Evolutionary conservation across 2,888 invertebrate species (phyloP), one percentile per base, ranked within the genome.

Genomic region (Andrena fulva): DNA sequence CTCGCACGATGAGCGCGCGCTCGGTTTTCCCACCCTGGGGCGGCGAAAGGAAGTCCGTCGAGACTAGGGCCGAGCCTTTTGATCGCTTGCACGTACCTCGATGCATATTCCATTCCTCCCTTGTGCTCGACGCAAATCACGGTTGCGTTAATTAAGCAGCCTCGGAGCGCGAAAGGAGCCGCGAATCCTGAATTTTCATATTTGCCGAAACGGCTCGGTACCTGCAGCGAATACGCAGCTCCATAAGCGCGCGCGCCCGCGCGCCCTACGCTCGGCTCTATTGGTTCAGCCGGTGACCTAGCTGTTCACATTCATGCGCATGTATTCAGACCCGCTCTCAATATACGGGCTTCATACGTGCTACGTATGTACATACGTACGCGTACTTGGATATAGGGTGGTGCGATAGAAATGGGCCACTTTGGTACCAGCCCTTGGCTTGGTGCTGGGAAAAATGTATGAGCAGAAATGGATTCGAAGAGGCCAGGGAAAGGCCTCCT

Each of bases 81-180:
- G 52, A 60, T 62, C 33, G 35, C 50, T 12, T 20, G 50, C 56
- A 35, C 48, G 12, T 7, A 24, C 24, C 29, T 27, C 8, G 12
- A 35, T 62, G 82, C 60, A 71, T 73, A 77, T 83, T 75, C 62
- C 70, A 62, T 63, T 59, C 31, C 50, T 24, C 56, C 59, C 56
- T 59, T 10, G 50, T 24, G 20, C 50, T 33, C 48, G 5, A 12
- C 33, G 56, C 62, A 29, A 70, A 83, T 78, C 82, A 77, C 62
- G 60, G 66, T 10, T n/a, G 62, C 67, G 84, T 83, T 74, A 83
- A 83, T 83, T 83, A 83, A 83, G 54, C 83, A 60, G 50, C 64
- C 52, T 63, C 42, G 67, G 29, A 8, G 50, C 33, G n/a, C n/a
- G 63, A 64, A 68, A 69, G 59, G 52, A 27, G 35, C 63, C 35